phyloP scores from a whole-genome alignment of 2,797 vertebrate genomes.

The Vultur gryphus region DNA sequence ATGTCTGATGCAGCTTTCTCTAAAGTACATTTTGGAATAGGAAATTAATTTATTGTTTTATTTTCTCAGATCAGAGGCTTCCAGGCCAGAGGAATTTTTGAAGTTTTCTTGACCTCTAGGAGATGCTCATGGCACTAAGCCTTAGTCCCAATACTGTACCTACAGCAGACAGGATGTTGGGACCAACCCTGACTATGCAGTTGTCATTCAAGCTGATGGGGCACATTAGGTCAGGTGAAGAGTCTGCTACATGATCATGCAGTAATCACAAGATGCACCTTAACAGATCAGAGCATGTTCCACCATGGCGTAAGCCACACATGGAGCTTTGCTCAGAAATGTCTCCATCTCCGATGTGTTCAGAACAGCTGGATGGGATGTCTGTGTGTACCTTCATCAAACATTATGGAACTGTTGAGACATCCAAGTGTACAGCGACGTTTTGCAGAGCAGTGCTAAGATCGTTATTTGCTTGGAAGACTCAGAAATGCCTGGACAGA shows the following conservation, averaged over 20 bases:
- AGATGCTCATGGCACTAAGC: neutral
- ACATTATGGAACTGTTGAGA: neutral
- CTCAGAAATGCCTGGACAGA: neutral
- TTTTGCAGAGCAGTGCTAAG: neutral
- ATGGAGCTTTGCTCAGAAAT: neutral
- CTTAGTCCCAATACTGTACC: neutral
- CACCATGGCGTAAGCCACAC: neutral
- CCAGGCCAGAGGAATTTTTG: neutral
- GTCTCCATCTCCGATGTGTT: neutral
- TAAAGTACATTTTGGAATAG: neutral
- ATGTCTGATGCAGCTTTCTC: neutral
- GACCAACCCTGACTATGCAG: neutral
- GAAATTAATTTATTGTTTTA: neutral
- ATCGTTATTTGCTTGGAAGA: neutral
- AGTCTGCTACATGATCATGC: fast-evolving
- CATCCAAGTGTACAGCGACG: neutral
- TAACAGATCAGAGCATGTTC: neutral
- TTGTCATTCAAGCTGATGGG: neutral
- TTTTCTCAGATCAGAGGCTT: neutral
- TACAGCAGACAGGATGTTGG: neutral
- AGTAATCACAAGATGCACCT: too few species aligned
- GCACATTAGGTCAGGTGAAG: neutral
- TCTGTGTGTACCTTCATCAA: neutral
- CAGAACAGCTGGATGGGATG: neutral
- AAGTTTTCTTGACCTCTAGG: neutral